Evolutionary conservation across 2,888 invertebrate species (phyloP).

Genomic region (Mechanitis messenoides): DNA sequence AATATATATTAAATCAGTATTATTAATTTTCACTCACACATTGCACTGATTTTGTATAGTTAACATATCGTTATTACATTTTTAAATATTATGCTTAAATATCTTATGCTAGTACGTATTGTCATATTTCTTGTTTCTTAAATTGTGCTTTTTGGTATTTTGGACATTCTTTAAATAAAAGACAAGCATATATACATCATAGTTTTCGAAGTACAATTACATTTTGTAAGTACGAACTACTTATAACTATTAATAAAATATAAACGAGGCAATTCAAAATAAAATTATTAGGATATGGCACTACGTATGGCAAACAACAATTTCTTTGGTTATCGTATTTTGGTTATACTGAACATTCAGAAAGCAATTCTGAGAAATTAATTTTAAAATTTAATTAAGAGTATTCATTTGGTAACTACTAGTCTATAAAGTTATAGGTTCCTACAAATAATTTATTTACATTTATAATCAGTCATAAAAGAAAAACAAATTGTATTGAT

Average conservation of each 20-base stretch:
- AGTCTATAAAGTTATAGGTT: constrained; percentile 41
- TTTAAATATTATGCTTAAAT: constrained; percentile 30
- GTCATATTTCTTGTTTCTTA: constrained; percentile 59
- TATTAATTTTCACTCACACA: not conserved
- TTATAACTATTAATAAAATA: not conserved
- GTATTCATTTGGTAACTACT: constrained; percentile 41
- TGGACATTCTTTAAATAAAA: constrained; percentile 9
- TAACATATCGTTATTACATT: constrained; percentile 25
- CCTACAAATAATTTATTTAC: constrained; percentile 57
- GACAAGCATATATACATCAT: not conserved
- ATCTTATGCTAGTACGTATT: constrained; percentile 50
- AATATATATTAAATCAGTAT: not conserved
- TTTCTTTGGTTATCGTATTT: not conserved
- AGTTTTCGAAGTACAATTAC: constrained; percentile 22
- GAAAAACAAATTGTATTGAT: constrained; percentile 17
- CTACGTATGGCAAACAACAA: constrained; percentile 7
- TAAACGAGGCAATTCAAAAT: not conserved
- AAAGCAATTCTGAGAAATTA: no score
- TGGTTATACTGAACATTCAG: no score
- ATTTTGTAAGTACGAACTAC: constrained; percentile 12
- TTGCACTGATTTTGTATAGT: constrained; percentile 3
- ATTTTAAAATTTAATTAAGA: constrained; percentile 16
- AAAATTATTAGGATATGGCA: not conserved
- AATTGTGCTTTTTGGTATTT: constrained; percentile 31
- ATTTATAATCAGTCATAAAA: constrained; percentile 56